phyloP scores from a whole-genome alignment of 2,888 invertebrate genomes.

The Nebria brevicollis region DNA sequence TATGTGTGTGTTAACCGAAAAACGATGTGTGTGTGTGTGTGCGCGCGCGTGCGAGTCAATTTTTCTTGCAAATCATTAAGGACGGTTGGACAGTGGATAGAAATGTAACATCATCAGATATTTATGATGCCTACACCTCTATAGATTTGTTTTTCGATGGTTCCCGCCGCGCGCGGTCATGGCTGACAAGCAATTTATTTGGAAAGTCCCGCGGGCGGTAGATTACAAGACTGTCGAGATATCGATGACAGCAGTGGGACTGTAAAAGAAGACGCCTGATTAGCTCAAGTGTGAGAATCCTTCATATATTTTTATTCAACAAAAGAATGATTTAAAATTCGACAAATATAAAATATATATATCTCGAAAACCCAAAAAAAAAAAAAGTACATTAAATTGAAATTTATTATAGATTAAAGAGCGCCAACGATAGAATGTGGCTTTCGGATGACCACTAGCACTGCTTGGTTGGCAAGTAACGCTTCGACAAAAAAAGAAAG shows the following conservation, averaged over 20 bases:
- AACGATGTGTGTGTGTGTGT: not conserved
- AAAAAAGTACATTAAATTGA: not conserved
- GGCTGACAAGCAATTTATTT: constrained; percentile 46
- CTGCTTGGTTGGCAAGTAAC: not conserved
- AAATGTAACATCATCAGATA: constrained; percentile 30
- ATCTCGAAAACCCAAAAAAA: not conserved
- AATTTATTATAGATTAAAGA: not conserved
- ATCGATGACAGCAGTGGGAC: constrained; percentile 27
- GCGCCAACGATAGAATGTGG: not conserved
- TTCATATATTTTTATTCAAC: too few species aligned
- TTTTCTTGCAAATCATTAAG: not conserved
- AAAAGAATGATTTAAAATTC: not conserved
- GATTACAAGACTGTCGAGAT: constrained; percentile 32
- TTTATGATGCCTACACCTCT: constrained; percentile 35
- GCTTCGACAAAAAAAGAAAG: not conserved
- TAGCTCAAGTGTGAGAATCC: not conserved
- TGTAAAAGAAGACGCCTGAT: constrained; percentile 21
- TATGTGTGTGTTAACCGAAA: not conserved
- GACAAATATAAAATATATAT: not conserved
- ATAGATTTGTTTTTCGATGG: constrained; percentile 43
- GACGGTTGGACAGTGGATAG: not conserved
- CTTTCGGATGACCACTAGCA: not conserved
- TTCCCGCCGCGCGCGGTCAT: not conserved
- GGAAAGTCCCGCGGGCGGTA: constrained; percentile 37
- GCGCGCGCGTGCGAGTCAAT: not conserved